Base-by-base conservation (phyloP, 2,113 vertebrate genomes). In the zebrafish (Danio rerio) region DNA sequence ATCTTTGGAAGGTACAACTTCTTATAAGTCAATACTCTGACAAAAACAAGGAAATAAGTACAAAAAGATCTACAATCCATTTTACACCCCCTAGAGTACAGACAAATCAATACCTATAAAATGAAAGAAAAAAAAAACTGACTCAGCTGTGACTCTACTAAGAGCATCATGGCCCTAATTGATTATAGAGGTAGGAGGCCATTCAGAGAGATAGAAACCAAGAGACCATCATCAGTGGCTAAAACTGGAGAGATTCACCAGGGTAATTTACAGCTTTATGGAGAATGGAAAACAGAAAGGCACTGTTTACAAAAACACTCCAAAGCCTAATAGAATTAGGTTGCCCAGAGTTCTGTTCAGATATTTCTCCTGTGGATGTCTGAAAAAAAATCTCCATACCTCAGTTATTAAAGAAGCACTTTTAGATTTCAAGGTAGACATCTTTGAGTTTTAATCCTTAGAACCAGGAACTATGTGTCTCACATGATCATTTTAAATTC, bases 251-350 rank as follows among this genome's bases (percentile, higher is more conserved):
- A 45, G 42, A 68, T 42, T 71, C 21, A 9, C 11, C 0, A 3
- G 47, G 11, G 20, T 52, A 52, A 71, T 71, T 71, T 18, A 52
- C 68, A 52, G 68, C 7, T 71, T 50, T 71, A 21, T 70, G 18
- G 45, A 15, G 45, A 13, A 31, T 49, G 47, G 18, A n/a, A 71
- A 50, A 21, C 13, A 59, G n/a, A 45, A 0, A 45, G 63, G 9
- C 5, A 66, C 42, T 42, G 13, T 42, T 8, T 7, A 15, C 40
- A 63, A 59, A 43, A 9, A 66, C 9, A 13, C 47, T 20, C 68
- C 13, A 43, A 69, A 69, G 43, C 42, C 66, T 18, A 5, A 49
- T 20, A 5, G 21, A 63, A 40, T 31, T 31, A 3, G 3, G 31
- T 31, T 31, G 31, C 31, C 31, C 3, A 2, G 31, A 31, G 31